Evolutionary conservation across 2,113 vertebrate species (phyloP), one percentile per base, ranked within the genome.

Genomic region (Gnathonemus longibarbis): DNA sequence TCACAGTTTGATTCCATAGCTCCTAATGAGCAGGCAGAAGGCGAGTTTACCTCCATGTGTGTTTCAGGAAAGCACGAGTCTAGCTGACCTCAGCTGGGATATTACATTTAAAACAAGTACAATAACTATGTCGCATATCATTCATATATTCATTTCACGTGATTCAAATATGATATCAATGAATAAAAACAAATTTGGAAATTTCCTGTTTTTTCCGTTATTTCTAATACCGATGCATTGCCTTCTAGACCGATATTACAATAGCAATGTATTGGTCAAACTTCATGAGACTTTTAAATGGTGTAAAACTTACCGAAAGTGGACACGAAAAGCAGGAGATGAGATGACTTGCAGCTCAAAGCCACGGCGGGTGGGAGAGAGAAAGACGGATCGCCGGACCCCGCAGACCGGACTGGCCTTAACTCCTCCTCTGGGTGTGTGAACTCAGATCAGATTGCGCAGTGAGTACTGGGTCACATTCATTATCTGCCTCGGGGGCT

Each of bases 371-470:
- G 94, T 91, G 93, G 92, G 91, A 95, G 94, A 95, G 92, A 94
- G 93, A 95, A 94, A 95, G 62, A 91, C 89, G 89, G 53, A 42
- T 48, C 87, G 91, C 83, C 89, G 91, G 1, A 90, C 91, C 87
- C 87, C 19, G 31, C 90, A 90, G 91, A 92, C 88, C 91, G 93
- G 93, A 94, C 92, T 91, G 93, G 86, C 35, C 86, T 83, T 93
- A 93, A 95, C 96, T 95, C 96, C 96, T 95, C 96, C 96, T 93
- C 53, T 74, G 89, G 58, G 84, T 10, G 56, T 53, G 91, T 56
- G 39, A 88, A 91, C n/a, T 49, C 24, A 92, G 48, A 88, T 52
- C 91, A 35, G 84, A 94, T 95, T 95, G 93, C 93, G 92, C 91
- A 94, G 93, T 91, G 74, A 90, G 90, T 91, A 90, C 90, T 90